Evolutionary conservation across 2,797 vertebrate species (phyloP), one percentile per base, ranked within the genome.

Genomic region (Poecilia wingei): DNA sequence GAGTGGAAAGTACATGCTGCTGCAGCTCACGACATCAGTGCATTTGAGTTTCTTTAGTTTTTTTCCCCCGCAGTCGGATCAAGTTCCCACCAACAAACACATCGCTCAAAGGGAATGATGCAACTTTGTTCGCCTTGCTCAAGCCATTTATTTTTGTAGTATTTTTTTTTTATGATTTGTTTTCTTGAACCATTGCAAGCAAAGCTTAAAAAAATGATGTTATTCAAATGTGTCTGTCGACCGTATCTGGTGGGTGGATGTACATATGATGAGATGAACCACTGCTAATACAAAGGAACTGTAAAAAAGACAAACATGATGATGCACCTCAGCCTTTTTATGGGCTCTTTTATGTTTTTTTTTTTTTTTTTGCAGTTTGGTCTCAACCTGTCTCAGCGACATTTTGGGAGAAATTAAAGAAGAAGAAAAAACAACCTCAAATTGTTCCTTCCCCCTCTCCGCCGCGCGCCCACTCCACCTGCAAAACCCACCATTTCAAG

Each of bases 101-200:
- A 69, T 82, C n/a, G 82, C 92, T 94, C 90, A 92, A 93, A 94
- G 93, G 93, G 93, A 94, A 92, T 87, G 92, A 94, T 93, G 93
- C 93, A 94, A 93, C 93, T 90, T 87, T 92, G 81, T 93, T 91
- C 88, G 88, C 88, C 90, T 93, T 89, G 89, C 93, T 93, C 87
- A 94, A 94, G 93, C 93, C 93, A 95, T 95, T 94, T 92, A 84
- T 91, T 92, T 94, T 92, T 91, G 76, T 92, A 91, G 85, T 87
- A 45, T 68, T 89, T 91, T 86, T 91, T 86, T 39, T 86, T 79
- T 18, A 49, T 77, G 47, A 68, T 83, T 57, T n/a, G 75, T 88
- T 74, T 88, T 86, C 77, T 87, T 79, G 68, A 92, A 92, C 79
- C 89, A 89, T 94, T 90, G 92, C 90, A 93, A 93, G 82, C 88